A percentile compares a stretch with the other conserved stretches of the same genome.
These are phyloP conservation scores for Serilophus lunatus DNA, from an alignment of 2,113 vertebrate genomes.

Conservation along the genomic window DNA sequence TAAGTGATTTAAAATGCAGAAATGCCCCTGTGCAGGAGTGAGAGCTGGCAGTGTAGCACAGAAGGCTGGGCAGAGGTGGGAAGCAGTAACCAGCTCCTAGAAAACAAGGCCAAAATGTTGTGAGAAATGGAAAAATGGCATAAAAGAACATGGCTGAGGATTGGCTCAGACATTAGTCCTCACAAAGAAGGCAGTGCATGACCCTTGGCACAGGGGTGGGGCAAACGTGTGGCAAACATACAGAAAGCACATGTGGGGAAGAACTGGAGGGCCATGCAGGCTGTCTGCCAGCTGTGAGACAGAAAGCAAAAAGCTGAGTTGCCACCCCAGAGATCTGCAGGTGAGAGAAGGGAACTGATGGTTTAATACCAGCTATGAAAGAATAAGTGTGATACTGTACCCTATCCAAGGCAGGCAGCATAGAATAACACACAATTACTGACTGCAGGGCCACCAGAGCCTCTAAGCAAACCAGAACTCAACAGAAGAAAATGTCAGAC, in stretches of 20 bases:
- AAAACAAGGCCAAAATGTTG: neutral
- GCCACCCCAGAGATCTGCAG: neutral
- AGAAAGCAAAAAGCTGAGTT: neutral
- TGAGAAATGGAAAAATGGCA: neutral
- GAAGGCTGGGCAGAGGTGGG: neutral
- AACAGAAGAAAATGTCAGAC: neutral
- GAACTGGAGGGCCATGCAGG: neutral
- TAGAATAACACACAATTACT: neutral
- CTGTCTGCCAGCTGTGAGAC: neutral
- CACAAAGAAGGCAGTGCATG: neutral
- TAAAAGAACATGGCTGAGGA: neutral
- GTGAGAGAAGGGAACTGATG: neutral
- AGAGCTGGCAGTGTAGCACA: neutral
- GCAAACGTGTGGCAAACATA: neutral
- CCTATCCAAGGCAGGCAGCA: neutral
- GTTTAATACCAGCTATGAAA: neutral
- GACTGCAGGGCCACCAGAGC: neutral
- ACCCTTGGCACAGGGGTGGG: neutral
- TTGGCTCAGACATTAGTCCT: neutral
- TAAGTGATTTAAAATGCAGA: neutral
- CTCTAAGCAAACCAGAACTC: neutral
- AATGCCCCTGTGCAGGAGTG: neutral
- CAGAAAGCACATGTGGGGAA: neutral
- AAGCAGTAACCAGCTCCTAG: neutral
- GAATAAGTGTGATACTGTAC: neutral